A percentile compares a stretch with the other conserved stretches of the same genome.
These are phyloP conservation scores for Nesoenas mayeri DNA, from an alignment of 2,113 vertebrate species.

Conservation along the genomic window DNA sequence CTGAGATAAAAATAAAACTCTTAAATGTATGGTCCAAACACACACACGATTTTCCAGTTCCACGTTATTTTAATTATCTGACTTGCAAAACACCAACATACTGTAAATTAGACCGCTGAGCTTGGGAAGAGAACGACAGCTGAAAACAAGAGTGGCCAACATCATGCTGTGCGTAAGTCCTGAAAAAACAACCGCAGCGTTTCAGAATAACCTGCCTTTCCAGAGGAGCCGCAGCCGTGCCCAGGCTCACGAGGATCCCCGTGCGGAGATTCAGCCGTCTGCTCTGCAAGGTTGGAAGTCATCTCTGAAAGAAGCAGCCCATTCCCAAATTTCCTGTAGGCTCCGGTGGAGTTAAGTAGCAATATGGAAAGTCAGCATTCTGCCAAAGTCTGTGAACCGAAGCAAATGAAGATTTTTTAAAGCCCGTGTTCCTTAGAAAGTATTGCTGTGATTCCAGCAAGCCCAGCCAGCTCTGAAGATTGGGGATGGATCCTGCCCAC, in stretches of 20 bases:
- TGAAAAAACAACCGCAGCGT: not conserved
- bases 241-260: not conserved
- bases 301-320: not conserved
- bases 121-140: not conserved
- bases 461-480: not conserved
- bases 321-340: not conserved
- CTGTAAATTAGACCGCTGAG: not conserved
- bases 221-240: not conserved
- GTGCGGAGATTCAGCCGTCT: not conserved
- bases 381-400: not conserved
- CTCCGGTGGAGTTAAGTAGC: not conserved
- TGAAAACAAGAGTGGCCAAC: not conserved
- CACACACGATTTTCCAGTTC: not conserved
- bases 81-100: not conserved
- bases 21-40: not conserved
- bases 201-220: not conserved
- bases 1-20: not conserved
- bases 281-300: not conserved
- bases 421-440: conserved; percentile 10
- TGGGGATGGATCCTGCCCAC: not conserved
- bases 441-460: conserved; percentile 14
- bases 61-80: conserved; percentile 21
- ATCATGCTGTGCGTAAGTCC: not conserved
- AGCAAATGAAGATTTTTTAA: not conserved
- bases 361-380: not conserved